Percentiles rank a stretch among this genome's conserved stretches.
These are phyloP conservation scores for Hipparchia semele DNA, from an alignment of 2,888 invertebrate species.

Conservation along the genomic window DNA sequence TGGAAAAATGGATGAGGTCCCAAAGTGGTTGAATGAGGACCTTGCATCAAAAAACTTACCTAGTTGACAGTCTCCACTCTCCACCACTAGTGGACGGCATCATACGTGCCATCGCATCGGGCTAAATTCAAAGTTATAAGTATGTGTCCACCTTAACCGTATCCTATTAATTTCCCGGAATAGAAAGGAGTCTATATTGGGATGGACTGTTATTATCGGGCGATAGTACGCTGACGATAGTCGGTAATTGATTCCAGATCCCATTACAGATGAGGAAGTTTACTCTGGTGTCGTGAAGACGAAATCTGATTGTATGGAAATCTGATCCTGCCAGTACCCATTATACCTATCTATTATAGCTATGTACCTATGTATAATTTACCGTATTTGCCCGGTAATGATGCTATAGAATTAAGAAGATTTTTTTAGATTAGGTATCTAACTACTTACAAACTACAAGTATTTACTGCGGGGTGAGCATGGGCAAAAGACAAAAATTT, in stretches of 20 bases:
- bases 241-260: conserved; percentile 29
- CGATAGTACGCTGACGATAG: conserved; percentile 5
- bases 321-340: conserved; percentile 6
- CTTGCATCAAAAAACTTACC: too few species aligned
- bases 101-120: too few species aligned
- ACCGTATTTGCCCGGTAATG: neutral
- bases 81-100: too few species aligned
- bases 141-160: too few species aligned
- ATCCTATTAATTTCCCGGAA: neutral
- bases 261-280: conserved; percentile 31
- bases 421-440: too few species aligned
- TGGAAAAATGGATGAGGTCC: too few species aligned
- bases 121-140: too few species aligned
- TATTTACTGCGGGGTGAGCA: too few species aligned
- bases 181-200: neutral
- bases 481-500: too few species aligned
- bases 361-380: neutral
- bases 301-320: conserved; percentile 33
- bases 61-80: too few species aligned
- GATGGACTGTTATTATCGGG: neutral
- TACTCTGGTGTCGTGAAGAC: conserved; percentile 24
- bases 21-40: too few species aligned
- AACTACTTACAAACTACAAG: too few species aligned
- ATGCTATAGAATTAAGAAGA: neutral
- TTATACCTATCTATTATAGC: neutral